Conservation (phyloP, 2,113 vertebrate genomes). For the Microcebus lehilahytsara region DNA sequence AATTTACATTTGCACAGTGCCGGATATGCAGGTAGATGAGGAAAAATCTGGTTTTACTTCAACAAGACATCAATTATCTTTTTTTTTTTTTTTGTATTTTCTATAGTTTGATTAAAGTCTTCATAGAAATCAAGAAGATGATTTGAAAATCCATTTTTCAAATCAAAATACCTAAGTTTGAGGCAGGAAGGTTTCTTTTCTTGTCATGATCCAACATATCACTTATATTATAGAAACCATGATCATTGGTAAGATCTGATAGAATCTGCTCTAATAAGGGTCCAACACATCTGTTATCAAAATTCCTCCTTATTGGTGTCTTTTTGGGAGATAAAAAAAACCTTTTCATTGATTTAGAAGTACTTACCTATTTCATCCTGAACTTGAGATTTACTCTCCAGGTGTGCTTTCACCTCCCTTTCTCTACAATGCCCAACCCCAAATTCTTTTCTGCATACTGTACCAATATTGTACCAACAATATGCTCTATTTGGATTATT, state of each 20-base stretch:
- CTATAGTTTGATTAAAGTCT: constrained; percentile 8
- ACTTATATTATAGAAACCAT: not conserved
- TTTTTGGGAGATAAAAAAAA: not conserved
- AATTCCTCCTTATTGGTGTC: not conserved
- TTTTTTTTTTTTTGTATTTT: not conserved
- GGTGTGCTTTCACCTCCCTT: not conserved
- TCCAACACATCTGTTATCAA: not conserved
- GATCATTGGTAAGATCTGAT: not conserved
- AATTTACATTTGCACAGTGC: not conserved
- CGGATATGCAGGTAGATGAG: not conserved
- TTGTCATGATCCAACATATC: not conserved
- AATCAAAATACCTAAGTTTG: not conserved
- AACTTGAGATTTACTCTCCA: not conserved
- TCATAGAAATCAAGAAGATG: not conserved
- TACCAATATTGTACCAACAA: not conserved
- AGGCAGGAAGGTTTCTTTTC: not conserved
- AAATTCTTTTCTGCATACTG: not conserved
- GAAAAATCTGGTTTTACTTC: not conserved
- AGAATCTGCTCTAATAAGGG: not conserved
- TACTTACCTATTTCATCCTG: not conserved
- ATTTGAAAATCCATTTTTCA: not conserved
- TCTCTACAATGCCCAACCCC: not conserved
- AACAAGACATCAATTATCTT: not conserved
- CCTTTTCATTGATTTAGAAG: not conserved
- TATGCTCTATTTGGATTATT: not conserved